Conservation (phyloP, 1,140 invertebrate species). For the Megalopta genalis region DNA sequence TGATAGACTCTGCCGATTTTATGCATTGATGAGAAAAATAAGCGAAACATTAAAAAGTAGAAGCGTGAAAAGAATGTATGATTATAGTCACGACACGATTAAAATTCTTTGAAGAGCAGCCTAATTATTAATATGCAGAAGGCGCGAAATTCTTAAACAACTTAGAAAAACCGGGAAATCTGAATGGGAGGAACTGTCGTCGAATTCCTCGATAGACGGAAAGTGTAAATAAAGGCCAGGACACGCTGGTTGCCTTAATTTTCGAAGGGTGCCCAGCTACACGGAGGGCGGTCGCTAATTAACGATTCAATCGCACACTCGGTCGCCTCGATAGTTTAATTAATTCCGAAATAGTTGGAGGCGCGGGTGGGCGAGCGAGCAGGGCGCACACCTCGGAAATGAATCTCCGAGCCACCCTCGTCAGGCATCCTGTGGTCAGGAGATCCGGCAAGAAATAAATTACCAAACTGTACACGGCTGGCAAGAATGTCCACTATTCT, state of each 20-base stretch:
- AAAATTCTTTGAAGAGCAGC: too few relatives aligned
- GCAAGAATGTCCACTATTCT: slow-evolving; percentile 70
- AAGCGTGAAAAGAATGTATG: too few relatives aligned
- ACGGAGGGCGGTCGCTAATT: slow-evolving; percentile 61
- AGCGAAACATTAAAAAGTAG: too few relatives aligned
- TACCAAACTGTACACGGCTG: slow-evolving; percentile 53
- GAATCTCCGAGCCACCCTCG: slow-evolving; percentile 60
- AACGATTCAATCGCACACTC: slow-evolving; percentile 65
- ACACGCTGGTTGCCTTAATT: slow-evolving; percentile 15
- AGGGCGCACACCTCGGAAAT: slow-evolving; percentile 55
- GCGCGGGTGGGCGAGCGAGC: slow-evolving; percentile 30
- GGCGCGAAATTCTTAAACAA: too few relatives aligned
- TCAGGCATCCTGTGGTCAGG: slow-evolving; percentile 68
- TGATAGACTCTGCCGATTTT: too few relatives aligned
- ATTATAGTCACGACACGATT: too few relatives aligned
- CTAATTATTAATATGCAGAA: too few relatives aligned
- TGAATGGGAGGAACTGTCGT: neutral
- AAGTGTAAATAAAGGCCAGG: slow-evolving; percentile 38
- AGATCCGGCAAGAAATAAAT: slow-evolving; percentile 77
- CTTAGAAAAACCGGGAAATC: neutral
- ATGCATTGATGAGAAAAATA: too few relatives aligned
- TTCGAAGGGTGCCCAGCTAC: neutral
- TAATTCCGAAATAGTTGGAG: slow-evolving; percentile 77
- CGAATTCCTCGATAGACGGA: neutral
- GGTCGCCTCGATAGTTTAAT: slow-evolving; percentile 75